Conservation (phyloP, 2,888 invertebrate genomes). For the Volucella inanis region DNA sequence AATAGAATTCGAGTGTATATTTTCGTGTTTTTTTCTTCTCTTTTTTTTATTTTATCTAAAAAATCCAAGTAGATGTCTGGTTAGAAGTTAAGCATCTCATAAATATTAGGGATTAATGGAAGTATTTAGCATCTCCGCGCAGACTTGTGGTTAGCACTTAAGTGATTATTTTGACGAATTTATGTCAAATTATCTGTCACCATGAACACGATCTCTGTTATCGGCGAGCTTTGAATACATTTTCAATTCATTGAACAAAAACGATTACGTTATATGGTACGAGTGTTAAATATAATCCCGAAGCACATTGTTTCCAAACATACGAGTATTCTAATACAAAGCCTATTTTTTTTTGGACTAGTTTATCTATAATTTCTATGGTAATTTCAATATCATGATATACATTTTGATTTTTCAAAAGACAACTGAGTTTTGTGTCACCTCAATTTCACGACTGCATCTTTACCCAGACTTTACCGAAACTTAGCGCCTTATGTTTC, state of each 20-base stretch:
- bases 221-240: slow-evolving; percentile 29
- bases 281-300: not conserved
- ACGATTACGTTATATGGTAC: not conserved
- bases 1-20: slow-evolving; percentile 31
- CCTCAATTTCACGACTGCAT: slow-evolving; percentile 10
- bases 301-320: not conserved
- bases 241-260: not conserved
- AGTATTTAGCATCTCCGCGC: slow-evolving; percentile 66
- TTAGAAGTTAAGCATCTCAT: slow-evolving; percentile 67
- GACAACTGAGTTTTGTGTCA: slow-evolving; percentile 8
- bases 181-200: slow-evolving; percentile 60
- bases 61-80: slow-evolving; percentile 33
- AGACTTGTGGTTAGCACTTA: slow-evolving; percentile 57
- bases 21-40: not conserved
- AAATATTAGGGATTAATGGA: slow-evolving; percentile 65
- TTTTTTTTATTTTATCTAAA: slow-evolving; percentile 20
- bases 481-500: slow-evolving; percentile 67
- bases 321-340: too few relatives aligned
- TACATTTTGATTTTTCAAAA: not conserved
- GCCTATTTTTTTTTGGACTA: not conserved
- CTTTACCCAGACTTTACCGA: slow-evolving; percentile 22
- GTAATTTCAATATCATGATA: not conserved
- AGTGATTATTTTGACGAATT: slow-evolving; percentile 71
- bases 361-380: not conserved
- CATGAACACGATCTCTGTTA: slow-evolving; percentile 21